Conservation (phyloP, 2,797 vertebrate genomes). For the Gallinago solitaria region DNA sequence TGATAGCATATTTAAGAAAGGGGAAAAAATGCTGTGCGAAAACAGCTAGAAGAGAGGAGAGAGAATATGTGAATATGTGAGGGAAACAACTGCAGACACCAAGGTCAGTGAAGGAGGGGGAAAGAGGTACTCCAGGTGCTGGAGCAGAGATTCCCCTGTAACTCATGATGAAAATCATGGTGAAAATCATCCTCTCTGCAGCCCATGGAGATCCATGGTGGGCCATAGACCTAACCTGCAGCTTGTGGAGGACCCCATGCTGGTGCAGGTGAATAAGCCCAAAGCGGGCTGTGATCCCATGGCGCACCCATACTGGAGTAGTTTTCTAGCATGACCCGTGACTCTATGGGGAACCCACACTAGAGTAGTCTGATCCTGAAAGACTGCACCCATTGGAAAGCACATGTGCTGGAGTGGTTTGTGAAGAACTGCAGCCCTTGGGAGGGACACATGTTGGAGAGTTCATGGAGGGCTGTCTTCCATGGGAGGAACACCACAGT, state of each 20-base stretch:
- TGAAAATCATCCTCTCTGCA: no score
- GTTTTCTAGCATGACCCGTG: background rate
- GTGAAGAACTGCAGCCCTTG: background rate
- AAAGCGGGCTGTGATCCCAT: background rate
- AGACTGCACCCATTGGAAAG: background rate
- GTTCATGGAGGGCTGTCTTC: background rate
- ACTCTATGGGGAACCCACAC: background rate
- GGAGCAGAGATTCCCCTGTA: background rate
- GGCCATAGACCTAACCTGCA: background rate
- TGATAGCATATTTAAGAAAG: background rate
- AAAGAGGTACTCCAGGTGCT: background rate
- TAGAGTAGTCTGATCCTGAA: background rate
- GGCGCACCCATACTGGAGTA: background rate
- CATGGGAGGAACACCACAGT: background rate
- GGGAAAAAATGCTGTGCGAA: background rate
- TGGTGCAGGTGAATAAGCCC: background rate
- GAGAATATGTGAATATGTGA: background rate
- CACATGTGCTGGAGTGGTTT: background rate
- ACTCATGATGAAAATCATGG: background rate
- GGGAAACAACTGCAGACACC: background rate
- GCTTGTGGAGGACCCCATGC: background rate
- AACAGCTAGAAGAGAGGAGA: background rate
- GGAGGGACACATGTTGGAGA: background rate
- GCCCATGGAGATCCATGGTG: background rate
- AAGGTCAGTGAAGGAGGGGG: background rate